Evolutionary conservation across 2,888 invertebrate genomes (phyloP), one percentile per base, ranked within the genome.

Genomic region (Trichogramma dendrolimi): DNA sequence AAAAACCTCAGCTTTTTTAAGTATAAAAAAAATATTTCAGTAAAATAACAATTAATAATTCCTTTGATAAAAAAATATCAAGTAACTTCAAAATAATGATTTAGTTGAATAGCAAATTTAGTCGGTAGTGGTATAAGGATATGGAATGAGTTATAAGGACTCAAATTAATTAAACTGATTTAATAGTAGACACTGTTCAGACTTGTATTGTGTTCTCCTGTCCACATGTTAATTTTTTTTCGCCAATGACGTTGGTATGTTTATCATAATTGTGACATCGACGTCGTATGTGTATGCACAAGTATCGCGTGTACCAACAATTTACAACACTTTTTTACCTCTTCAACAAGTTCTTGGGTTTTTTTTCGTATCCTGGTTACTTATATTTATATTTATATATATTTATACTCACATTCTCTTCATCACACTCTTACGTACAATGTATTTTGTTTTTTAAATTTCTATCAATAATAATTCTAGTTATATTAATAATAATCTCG

Each of bases 201-300:
- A 76, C 76, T 76, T 76, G 75, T 75, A 73, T 73, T 76, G 75
- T 76, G 75, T 76, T 76, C 76, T 76, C 75, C 76, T 68, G 72
- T 74, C 72, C 73, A 76, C 70, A 71, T 65, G 67, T 27, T 27
- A 27, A 27, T 68, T 69, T 67, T 67, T 69, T 71, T 71, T 69
- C 71, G 69, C 68, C 70, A 72, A 72, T 72, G 67, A 69, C 67
- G 68, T 69, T 71, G 69, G 69, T 72, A 69, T 27, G 27, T 27
- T 27, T 27, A 27, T 27, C 27, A 27, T 27, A 68, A 66, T 68
- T 70, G 70, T 66, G 64, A 69, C 65, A 69, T 71, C 71, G 71
- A 72, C 72, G 72, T 71, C 70, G 71, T 74, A 71, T 70, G 72
- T 70, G 71, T 74, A 71, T 70, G 72, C 71, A 72, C 69, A 70